A percentile compares a stretch with the other conserved stretches of the same genome.
Conservation (phyloP, 2,797 vertebrate genomes). For the Adrianichthys oophorus region DNA sequence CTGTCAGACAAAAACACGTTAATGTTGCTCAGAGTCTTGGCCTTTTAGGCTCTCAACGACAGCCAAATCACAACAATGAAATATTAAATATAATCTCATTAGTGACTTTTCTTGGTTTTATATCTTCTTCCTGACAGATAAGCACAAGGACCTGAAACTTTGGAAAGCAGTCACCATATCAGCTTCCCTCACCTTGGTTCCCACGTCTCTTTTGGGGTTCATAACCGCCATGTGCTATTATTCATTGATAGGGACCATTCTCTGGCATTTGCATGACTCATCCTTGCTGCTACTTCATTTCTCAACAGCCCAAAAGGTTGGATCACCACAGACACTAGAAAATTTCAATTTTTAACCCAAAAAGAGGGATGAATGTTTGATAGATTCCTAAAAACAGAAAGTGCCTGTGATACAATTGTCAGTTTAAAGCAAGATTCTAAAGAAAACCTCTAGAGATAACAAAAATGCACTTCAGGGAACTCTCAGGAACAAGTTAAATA, state of each 20-base stretch:
- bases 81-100: not conserved
- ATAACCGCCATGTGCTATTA: conserved; percentile 63
- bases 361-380: conserved; percentile 60
- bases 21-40: too few species aligned
- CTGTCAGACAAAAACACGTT: too few species aligned
- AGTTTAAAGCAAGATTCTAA: not conserved
- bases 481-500: not conserved
- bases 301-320: conserved; percentile 59
- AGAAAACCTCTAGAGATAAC: not conserved
- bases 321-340: conserved; percentile 50
- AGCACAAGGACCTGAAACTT: not conserved
- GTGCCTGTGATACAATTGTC: conserved; percentile 11
- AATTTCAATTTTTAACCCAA: conserved; percentile 51
- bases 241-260: conserved; percentile 73
- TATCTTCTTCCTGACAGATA: conserved; percentile 12
- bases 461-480: not conserved
- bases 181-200: conserved; percentile 27
- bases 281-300: conserved; percentile 60
- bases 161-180: conserved; percentile 37
- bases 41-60: not conserved
- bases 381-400: conserved; percentile 35
- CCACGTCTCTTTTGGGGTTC: conserved; percentile 61
- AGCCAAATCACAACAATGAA: conserved; percentile 50
- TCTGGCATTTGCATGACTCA: conserved; percentile 67
- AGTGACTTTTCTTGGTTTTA: too few species aligned